Percentiles rank a stretch among this genome's conserved stretches.
Evolutionary conservation across 1,140 invertebrate genomes (phyloP).

Genomic region (Zaprionus lachaisei): DNA sequence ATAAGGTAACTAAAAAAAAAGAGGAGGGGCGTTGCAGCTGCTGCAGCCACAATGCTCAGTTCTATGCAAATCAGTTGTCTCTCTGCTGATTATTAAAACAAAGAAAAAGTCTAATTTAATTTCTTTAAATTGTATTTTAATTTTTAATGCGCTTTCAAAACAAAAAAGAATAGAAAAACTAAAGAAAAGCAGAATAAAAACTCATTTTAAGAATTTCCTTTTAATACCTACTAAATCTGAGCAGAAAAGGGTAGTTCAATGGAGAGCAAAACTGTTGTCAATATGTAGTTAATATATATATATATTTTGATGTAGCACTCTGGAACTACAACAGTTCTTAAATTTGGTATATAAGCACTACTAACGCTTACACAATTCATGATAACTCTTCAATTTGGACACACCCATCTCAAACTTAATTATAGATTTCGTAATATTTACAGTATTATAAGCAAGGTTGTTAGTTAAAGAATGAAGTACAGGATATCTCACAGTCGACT

Average conservation of each 20-base stretch:
- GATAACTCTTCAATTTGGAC: neutral
- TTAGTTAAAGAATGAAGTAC: neutral
- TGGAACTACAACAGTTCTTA: neutral
- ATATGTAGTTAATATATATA: neutral
- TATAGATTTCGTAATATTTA: neutral
- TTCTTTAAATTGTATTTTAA: slow-evolving; percentile 45
- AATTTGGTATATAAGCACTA: neutral
- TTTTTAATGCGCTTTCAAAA: slow-evolving; percentile 34
- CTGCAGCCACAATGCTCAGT: slow-evolving; percentile 13
- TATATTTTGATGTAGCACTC: neutral
- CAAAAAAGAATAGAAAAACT: slow-evolving; percentile 5
- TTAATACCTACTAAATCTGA: neutral
- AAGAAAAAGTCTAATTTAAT: slow-evolving; percentile 48
- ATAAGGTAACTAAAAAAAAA: neutral
- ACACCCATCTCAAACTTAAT: neutral
- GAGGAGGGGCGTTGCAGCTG: slow-evolving; percentile 12
- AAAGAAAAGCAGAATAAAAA: neutral
- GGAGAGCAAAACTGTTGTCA: neutral
- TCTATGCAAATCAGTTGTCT: slow-evolving; percentile 45
- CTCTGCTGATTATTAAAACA: slow-evolving; percentile 47
- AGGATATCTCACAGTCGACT: neutral
- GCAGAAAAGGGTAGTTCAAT: neutral
- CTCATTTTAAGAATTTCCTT: slow-evolving; percentile 8
- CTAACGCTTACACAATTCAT: neutral
- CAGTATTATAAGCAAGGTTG: too few species aligned